phyloP scores from a whole-genome alignment of 2,797 vertebrate species.

The Myripristis murdjan region DNA sequence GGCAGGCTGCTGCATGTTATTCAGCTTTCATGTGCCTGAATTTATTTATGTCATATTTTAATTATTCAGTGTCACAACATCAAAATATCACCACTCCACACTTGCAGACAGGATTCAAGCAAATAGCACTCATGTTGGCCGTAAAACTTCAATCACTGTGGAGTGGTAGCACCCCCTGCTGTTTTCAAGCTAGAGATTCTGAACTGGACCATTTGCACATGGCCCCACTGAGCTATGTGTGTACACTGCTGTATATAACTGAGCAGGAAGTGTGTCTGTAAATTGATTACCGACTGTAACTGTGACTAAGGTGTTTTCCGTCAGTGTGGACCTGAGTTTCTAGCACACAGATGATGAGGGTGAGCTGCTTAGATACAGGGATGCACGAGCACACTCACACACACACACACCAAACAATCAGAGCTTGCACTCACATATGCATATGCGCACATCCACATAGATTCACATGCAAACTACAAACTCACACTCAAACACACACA shows the following conservation, averaged over 20 bases:
- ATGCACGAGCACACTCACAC: background rate
- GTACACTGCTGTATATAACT: conserved; percentile 20
- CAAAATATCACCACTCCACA: background rate
- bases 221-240: background rate
- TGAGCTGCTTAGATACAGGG: background rate
- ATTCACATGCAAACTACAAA: no score
- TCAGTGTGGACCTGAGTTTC: background rate
- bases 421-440: background rate
- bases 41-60: background rate
- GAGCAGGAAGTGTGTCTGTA: conserved; percentile 10
- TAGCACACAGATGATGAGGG: conserved; percentile 8
- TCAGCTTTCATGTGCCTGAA: background rate
- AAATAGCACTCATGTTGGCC: no score
- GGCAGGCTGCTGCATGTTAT: conserved; percentile 5
- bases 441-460: no score
- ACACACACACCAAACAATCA: background rate
- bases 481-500: no score
- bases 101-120: background rate
- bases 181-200: background rate
- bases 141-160: background rate
- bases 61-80: background rate
- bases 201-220: conserved; percentile 12
- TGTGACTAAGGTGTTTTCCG: conserved; percentile 3
- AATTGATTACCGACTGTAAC: conserved; percentile 3
- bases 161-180: conserved; percentile 41